Base-by-base conservation (phyloP, 2,113 vertebrate genomes). In the Ia io region DNA sequence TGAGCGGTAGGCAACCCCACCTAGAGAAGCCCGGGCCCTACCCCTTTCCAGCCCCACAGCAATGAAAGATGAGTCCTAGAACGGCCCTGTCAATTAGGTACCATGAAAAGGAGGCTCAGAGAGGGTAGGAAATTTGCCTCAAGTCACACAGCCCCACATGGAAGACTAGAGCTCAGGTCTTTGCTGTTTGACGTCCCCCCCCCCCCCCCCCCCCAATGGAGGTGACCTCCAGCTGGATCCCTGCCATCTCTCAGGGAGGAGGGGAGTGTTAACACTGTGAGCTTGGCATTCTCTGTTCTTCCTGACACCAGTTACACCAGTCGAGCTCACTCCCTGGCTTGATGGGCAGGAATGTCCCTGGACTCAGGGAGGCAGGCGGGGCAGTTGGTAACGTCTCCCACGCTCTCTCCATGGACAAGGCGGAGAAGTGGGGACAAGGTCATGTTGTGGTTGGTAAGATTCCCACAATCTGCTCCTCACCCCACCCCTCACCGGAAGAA, bases 121-220 rank as follows among this genome's bases (percentile, higher is more conserved):
- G 51, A 88, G 47, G 22, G 32, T 37, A 9, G 65, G 47, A 51
- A 40, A 8, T 44, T 71, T 42, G 1, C 35, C 49, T 51, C 5
- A 1, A 44, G 56, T 76, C 83, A 83, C 70, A 80, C 63, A 87
- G 74, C 17, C 9, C 11, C 56, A 35, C 1, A 2, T 7, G 22
- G n/a, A 61, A 83, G 74, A 51, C n/a, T 8, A 16, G 40, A 17
- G 32, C 23, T 71, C 59, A 16, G 69, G 42, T 17, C 28, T 65
- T 20, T 47, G 22, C 32, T 28, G 0, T 49, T 9, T 1, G 0
- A n/a, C n/a, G n/a, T n/a, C n/a, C n/a, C n/a, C 20, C 23, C 28
- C 25, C 3, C 22, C 0, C 17, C 37, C 16, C 8, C 32, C 25
- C 14, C 3, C 30, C 16, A 4, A 0, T 0, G 35, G 25, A 85